phyloP scores from a whole-genome alignment of 2,113 vertebrate genomes.

The Aythya baeri region DNA sequence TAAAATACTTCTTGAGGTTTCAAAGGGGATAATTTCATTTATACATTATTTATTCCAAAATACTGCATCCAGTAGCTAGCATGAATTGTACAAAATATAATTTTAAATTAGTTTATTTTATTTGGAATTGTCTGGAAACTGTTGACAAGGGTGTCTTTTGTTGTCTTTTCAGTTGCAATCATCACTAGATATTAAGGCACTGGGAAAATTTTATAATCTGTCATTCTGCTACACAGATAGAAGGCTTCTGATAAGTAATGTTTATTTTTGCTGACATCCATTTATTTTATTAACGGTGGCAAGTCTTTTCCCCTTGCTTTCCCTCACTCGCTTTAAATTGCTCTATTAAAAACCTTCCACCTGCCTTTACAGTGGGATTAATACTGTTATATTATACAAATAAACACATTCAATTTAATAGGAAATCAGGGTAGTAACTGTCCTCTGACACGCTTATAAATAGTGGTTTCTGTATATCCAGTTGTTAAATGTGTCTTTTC shows the following conservation, averaged over 20 bases:
- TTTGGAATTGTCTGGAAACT: neutral
- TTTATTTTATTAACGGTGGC: conserved; percentile 14
- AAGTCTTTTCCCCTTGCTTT: conserved; percentile 14
- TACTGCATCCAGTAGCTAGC: neutral
- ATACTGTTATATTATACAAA: neutral
- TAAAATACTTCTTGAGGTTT: neutral
- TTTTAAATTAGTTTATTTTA: neutral
- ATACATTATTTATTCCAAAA: neutral
- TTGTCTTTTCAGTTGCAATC: neutral
- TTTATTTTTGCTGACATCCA: conserved; percentile 7
- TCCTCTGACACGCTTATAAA: neutral
- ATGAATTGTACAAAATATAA: neutral
- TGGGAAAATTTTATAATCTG: neutral
- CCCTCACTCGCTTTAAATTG: neutral
- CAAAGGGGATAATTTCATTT: neutral
- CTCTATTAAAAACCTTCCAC: neutral
- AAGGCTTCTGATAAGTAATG: conserved; percentile 1
- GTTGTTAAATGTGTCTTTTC: conserved; percentile 3
- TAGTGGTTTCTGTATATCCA: neutral
- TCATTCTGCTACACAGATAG: neutral
- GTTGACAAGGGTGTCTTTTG: neutral
- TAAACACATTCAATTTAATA: neutral
- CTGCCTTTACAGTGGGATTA: neutral
- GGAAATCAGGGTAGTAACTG: neutral
- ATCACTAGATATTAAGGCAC: neutral